phyloP scores from a whole-genome alignment of 1,140 invertebrate genomes.

The Neodiprion fabricii region DNA sequence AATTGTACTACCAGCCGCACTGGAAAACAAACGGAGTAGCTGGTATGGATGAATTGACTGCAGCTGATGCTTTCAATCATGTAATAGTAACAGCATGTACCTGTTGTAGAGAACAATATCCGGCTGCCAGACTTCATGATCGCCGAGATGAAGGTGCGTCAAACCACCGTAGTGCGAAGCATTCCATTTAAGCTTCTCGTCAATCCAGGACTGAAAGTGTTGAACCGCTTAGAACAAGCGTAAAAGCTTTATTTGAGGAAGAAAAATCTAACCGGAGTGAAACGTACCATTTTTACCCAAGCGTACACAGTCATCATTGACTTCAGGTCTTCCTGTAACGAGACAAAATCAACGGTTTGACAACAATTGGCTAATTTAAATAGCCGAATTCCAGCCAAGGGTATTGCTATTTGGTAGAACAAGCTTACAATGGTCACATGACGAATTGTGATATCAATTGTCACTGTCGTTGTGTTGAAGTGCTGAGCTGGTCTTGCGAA shows the following conservation, averaged over 20 bases:
- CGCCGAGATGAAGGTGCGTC: conserved; percentile 61
- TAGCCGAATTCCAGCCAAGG: background rate
- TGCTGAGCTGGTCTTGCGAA: conserved; percentile 66
- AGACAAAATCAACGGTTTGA: conserved; percentile 4
- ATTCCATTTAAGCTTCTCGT: conserved; percentile 72
- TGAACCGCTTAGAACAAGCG: conserved; percentile 6
- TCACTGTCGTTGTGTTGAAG: conserved; percentile 62
- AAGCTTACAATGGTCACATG: conserved; percentile 62
- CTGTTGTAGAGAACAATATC: conserved; percentile 72
- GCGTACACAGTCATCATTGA: conserved; percentile 64
- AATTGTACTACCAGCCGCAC: conserved; percentile 61
- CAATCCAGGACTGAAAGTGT: conserved; percentile 66
- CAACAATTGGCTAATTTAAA: conserved; percentile 1
- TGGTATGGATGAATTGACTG: conserved; percentile 1
- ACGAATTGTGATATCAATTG: conserved; percentile 62
- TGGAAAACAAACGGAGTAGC: conserved; percentile 37
- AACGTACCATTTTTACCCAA: conserved; percentile 66
- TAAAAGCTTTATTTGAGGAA: background rate
- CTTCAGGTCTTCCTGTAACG: conserved; percentile 63
- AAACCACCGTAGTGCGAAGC: conserved; percentile 67
- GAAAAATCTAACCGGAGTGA: background rate
- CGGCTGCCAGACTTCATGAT: conserved; percentile 74
- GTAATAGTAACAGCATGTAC: conserved; percentile 38
- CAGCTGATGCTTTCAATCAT: background rate
- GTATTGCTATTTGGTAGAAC: conserved; percentile 1